phyloP scores from a whole-genome alignment of 37 sponge, comb jelly and placozoan species.

The Theonella swinhoei region DNA sequence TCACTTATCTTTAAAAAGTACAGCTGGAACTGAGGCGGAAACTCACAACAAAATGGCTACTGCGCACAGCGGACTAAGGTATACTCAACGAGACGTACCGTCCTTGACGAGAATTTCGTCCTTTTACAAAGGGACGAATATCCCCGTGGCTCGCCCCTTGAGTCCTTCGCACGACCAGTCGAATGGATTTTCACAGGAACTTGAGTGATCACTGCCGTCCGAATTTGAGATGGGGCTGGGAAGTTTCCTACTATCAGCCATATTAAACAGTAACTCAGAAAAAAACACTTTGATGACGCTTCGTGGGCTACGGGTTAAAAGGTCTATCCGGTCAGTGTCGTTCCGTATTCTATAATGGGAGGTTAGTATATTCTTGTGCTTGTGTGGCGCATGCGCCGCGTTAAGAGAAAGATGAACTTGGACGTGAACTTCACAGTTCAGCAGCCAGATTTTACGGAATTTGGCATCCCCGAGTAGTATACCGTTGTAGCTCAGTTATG shows the following conservation, averaged over 20 bases:
- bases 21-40: not conserved
- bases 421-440: too few species aligned
- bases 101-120: slow-evolving; percentile 27
- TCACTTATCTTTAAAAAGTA: not conserved
- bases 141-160: slow-evolving; percentile 23
- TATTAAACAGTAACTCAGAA: too few species aligned
- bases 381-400: too few species aligned
- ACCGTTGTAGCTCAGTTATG: too few species aligned
- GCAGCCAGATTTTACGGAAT: too few species aligned
- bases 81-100: slow-evolving; percentile 26
- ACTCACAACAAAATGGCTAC: not conserved
- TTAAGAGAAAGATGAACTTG: too few species aligned
- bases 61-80: not conserved
- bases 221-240: not conserved
- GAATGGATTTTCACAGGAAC: not conserved
- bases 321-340: too few species aligned
- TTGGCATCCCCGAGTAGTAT: too few species aligned
- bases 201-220: not conserved
- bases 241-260: not conserved
- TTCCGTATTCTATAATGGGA: too few species aligned
- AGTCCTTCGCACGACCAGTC: slow-evolving; percentile 4
- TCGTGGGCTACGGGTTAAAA: not conserved
- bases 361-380: too few species aligned
- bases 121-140: slow-evolving; percentile 20
- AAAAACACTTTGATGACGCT: not conserved